These are phyloP conservation scores for Centrocercus urophasianus DNA, from an alignment of 2,113 vertebrate genomes.

Conservation along the genomic window DNA sequence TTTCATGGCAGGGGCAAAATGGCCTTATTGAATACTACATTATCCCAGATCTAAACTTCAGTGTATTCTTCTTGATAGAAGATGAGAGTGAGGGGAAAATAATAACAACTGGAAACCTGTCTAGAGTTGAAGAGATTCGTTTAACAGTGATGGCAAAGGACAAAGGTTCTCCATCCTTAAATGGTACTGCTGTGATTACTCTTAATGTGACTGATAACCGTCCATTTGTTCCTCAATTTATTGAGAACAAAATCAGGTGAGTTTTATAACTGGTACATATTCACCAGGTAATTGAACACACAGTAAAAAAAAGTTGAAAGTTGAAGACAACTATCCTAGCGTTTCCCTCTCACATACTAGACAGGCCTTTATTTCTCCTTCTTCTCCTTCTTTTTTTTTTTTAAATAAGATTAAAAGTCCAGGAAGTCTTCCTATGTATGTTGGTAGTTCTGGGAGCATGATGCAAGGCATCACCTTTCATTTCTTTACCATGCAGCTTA, in stretches of 20 bases:
- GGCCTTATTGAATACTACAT: slow-evolving; percentile 62
- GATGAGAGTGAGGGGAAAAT: slow-evolving; percentile 50
- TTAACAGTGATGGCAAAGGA: slow-evolving; percentile 67
- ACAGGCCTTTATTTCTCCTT: neutral
- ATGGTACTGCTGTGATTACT: slow-evolving; percentile 21
- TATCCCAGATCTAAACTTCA: neutral
- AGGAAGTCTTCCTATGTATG: neutral
- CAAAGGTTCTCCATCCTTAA: slow-evolving; percentile 64
- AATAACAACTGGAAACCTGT: slow-evolving; percentile 58
- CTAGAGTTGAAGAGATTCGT: slow-evolving; percentile 22
- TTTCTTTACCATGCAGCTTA: neutral
- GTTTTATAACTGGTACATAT: neutral
- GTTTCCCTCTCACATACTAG: neutral
- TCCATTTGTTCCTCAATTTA: slow-evolving; percentile 19
- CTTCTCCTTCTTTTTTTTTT: neutral
- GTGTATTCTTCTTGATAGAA: slow-evolving; percentile 56
- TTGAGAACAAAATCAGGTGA: slow-evolving; percentile 60
- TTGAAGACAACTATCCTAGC: neutral
- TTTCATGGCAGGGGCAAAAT: slow-evolving; percentile 57
- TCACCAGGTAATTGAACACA: neutral
- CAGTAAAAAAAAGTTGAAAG: neutral
- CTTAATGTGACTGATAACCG: slow-evolving; percentile 50
- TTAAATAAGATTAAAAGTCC: neutral
- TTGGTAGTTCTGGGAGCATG: neutral
- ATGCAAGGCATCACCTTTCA: neutral